phyloP scores from a whole-genome alignment of 2,797 vertebrate genomes.

The Tenualosa thibaudeaui region DNA sequence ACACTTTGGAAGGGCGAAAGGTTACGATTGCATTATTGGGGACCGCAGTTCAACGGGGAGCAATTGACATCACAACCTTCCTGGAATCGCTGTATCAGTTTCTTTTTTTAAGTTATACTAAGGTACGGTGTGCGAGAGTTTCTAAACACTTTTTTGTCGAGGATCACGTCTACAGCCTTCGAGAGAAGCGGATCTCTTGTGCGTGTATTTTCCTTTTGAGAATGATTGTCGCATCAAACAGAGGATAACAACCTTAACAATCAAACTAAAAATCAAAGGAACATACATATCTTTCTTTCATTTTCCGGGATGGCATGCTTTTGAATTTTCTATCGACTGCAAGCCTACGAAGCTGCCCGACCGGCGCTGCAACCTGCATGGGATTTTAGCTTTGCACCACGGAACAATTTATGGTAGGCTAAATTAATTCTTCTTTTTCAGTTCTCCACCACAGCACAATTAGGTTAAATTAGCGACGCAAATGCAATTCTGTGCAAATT shows the following conservation, averaged over 20 bases:
- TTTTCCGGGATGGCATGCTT: constrained; percentile 69
- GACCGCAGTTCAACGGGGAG: constrained; percentile 63
- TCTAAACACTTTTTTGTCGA: background rate
- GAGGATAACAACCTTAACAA: constrained; percentile 63
- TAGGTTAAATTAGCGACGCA: background rate
- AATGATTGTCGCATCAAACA: constrained; percentile 56
- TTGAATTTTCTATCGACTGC: constrained; percentile 57
- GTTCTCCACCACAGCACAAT: constrained; percentile 7
- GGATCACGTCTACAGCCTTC: constrained; percentile 44
- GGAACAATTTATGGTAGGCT: constrained; percentile 80
- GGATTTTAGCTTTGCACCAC: constrained; percentile 73
- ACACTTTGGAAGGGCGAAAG: constrained; percentile 62
- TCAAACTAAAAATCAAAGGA: constrained; percentile 28
- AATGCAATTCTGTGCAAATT: background rate
- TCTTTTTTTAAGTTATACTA: background rate
- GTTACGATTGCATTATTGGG: constrained; percentile 56
- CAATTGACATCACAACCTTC: constrained; percentile 53
- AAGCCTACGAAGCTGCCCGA: constrained; percentile 65
- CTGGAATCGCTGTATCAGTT: constrained; percentile 55
- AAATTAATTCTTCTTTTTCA: constrained; percentile 32
- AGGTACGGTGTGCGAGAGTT: background rate
- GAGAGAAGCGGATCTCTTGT: constrained; percentile 56
- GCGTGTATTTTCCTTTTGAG: constrained; percentile 60
- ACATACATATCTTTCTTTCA: constrained; percentile 57
- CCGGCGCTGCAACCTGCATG: constrained; percentile 72